phyloP scores from a whole-genome alignment of 1,140 invertebrate species.

The Cotesia glomerata region DNA sequence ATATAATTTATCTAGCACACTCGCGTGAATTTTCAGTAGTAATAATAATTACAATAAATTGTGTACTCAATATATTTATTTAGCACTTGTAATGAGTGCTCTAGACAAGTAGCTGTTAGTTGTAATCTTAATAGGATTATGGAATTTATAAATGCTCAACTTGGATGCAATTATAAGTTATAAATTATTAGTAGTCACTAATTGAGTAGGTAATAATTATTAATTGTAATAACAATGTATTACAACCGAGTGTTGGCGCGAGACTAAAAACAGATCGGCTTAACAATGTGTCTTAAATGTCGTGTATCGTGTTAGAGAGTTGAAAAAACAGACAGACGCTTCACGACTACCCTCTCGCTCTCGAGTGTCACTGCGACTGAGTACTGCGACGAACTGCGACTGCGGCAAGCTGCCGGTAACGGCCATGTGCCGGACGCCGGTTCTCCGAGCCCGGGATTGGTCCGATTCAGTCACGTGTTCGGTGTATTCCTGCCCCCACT shows the following conservation, averaged over 20 bases:
- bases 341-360: constrained; percentile 55
- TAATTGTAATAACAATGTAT: neutral
- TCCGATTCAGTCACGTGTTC: constrained; percentile 24
- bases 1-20: neutral
- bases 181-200: no score
- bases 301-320: no score
- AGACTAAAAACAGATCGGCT: constrained; percentile 5
- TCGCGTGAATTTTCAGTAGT: no score
- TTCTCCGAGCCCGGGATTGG: constrained; percentile 27
- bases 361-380: constrained; percentile 61
- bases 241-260: constrained; percentile 33
- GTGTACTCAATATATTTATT: no score
- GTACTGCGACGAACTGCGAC: constrained; percentile 55
- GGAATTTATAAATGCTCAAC: no score
- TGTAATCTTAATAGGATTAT: no score
- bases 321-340: constrained; percentile 41
- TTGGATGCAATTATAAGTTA: no score
- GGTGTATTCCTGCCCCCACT: constrained; percentile 13
- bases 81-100: no score
- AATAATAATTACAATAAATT: no score
- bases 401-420: constrained; percentile 43
- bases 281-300: no score
- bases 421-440: constrained; percentile 38
- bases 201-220: neutral
- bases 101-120: no score